Evolutionary conservation across 2,113 vertebrate species (phyloP), one percentile per base, ranked within the genome.

Genomic region (Polypterus bichir): DNA sequence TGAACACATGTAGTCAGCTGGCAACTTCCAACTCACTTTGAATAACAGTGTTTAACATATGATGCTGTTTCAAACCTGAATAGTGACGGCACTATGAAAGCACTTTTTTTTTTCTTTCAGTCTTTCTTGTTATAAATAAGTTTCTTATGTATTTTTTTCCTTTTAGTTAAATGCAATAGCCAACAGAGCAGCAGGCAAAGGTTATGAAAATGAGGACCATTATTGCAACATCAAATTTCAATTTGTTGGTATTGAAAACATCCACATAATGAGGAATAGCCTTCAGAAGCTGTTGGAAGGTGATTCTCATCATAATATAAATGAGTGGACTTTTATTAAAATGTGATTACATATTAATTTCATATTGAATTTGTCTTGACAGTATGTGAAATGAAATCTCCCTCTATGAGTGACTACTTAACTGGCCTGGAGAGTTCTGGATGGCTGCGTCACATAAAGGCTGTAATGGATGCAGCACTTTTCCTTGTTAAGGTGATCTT

Each of bases 191-290:
- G 85, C 88, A 54, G 88, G 89, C 57, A 92, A 92, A 64, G 87
- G 86, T 4, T 92, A 91, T 45, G 88, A 91, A 73, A 90, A 87
- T 8, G 86, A 89, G 64, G 85, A 89, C 64, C 74, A 88, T 46
- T 91, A 89, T 5, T 72, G 84, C 10, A 86, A 86, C 66, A 88
- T 91, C 70, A 76, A 75, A 44, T 91, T 91, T 63, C 89, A 88
- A 47, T 91, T 90, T 59, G 83, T 89, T 47, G 83, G 85, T 46
- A 92, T 89, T 54, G 89, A 90, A 65, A 91, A 91, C 70, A 92
- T 90, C 68, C 88, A 92, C 0, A 86, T 90, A 10, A 89, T 91
- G 87, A 68, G 83, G 62, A 86, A 46, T 76, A 90, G 85, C 73
- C 66, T 90, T 59, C 88, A 90, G 72, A 91, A 89, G 48, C 80